Conservation (phyloP, 2,888 invertebrate species). For the Coecobrya sp. region DNA sequence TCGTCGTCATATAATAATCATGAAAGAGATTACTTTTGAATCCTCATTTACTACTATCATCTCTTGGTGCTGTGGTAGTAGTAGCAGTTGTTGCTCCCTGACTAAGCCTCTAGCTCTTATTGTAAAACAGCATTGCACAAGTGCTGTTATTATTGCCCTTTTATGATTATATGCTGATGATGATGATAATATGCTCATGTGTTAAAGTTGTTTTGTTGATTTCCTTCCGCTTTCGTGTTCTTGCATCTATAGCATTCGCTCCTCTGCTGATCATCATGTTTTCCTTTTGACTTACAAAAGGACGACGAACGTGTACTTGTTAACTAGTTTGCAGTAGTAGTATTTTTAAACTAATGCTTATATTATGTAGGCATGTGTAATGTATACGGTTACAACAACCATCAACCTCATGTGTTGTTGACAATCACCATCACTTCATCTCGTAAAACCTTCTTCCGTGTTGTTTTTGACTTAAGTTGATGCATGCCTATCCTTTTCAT, state of each 20-base stretch:
- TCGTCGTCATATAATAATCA: conserved; percentile 33
- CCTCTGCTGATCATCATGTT: conserved; percentile 22
- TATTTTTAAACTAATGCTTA: conserved; percentile 14
- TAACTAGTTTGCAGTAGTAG: background rate
- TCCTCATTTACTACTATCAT: conserved; percentile 48
- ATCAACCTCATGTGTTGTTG: conserved; percentile 26
- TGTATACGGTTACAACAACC: conserved; percentile 33
- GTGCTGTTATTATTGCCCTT: conserved; percentile 66
- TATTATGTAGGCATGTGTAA: background rate
- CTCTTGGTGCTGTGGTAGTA: background rate
- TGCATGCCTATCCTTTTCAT: conserved; percentile 3
- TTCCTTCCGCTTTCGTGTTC: conserved; percentile 68
- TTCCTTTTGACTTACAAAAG: background rate
- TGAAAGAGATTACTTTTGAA: conserved; percentile 57
- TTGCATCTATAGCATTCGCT: background rate
- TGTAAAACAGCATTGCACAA: conserved; percentile 56
- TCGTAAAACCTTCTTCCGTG: conserved; percentile 68
- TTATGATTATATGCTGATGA: conserved; percentile 59
- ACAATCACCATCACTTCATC: conserved; percentile 28
- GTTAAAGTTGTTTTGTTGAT: conserved; percentile 47
- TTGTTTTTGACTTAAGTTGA: conserved; percentile 25
- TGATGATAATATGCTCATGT: conserved; percentile 64
- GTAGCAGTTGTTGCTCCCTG: conserved; percentile 35
- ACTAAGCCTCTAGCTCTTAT: conserved; percentile 17
- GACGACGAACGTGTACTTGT: conserved; percentile 42